These are phyloP conservation scores for Albula goreensis DNA, from an alignment of 2,113 vertebrate species.

Conservation along the genomic window DNA sequence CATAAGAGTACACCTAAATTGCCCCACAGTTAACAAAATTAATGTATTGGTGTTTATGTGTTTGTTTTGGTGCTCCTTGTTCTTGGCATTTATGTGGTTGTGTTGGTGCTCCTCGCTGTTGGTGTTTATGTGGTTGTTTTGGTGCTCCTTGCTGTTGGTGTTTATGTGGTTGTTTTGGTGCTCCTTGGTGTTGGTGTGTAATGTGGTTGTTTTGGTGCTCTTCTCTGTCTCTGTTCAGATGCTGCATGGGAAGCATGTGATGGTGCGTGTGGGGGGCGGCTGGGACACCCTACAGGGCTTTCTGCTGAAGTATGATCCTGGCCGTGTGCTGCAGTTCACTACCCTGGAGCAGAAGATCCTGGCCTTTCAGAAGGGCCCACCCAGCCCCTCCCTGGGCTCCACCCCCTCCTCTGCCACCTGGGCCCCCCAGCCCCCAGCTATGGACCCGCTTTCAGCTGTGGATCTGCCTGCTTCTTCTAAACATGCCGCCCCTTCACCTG, in stretches of 20 bases:
- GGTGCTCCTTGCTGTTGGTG: neutral
- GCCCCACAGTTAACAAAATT: too few relatives aligned
- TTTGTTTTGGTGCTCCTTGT: too few relatives aligned
- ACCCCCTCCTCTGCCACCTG: slow-evolving; percentile 43
- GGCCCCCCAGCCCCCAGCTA: slow-evolving; percentile 71
- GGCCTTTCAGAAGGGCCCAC: slow-evolving; percentile 86
- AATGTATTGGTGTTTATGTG: too few relatives aligned
- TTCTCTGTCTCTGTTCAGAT: slow-evolving; percentile 70
- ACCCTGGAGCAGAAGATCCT: slow-evolving; percentile 95
- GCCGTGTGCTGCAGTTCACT: slow-evolving; percentile 90
- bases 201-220: too few relatives aligned
- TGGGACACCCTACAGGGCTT: slow-evolving; percentile 98
- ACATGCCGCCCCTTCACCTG: slow-evolving; percentile 30
- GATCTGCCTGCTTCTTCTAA: slow-evolving; percentile 69
- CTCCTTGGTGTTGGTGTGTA: neutral
- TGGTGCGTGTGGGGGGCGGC: slow-evolving; percentile 97
- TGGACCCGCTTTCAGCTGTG: slow-evolving; percentile 88
- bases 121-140: too few relatives aligned
- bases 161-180: neutral
- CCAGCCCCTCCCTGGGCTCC: slow-evolving; percentile 58
- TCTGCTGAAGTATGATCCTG: slow-evolving; percentile 91
- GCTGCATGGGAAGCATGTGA: slow-evolving; percentile 97
- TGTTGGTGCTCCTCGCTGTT: too few relatives aligned
- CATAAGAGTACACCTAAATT: too few relatives aligned
- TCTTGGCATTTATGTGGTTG: too few relatives aligned